phyloP scores from a whole-genome alignment of 2,797 vertebrate genomes.

The Mareca strepera region DNA sequence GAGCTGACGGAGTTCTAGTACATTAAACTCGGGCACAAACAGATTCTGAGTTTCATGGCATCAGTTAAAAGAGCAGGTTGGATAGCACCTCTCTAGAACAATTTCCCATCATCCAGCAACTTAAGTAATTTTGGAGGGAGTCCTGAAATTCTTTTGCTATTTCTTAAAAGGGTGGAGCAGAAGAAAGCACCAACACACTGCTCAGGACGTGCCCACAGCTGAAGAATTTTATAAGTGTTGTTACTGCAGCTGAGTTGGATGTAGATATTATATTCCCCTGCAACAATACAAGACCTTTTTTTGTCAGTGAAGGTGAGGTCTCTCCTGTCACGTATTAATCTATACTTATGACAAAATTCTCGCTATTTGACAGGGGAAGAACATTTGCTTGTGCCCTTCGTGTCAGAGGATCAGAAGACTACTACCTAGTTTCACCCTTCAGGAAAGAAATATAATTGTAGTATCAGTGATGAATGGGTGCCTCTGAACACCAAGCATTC shows the following conservation, averaged over 20 bases:
- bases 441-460: background rate
- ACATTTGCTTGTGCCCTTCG: background rate
- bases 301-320: background rate
- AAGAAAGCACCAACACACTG: background rate
- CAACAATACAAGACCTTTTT: background rate
- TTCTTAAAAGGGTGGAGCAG: background rate
- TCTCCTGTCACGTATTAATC: background rate
- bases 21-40: background rate
- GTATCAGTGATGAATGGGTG: background rate
- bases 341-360: background rate
- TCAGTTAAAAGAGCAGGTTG: background rate
- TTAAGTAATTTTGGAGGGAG: background rate
- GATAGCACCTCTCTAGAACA: background rate
- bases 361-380: background rate
- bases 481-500: background rate
- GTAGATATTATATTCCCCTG: background rate
- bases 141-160: background rate
- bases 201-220: background rate
- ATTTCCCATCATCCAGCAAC: background rate
- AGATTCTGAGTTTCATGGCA: background rate
- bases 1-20: background rate
- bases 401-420: background rate
- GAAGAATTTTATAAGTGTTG: background rate
- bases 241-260: background rate
- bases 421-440: background rate